Conservation (phyloP, 2,113 vertebrate species). For the Cinclus cinclus region DNA sequence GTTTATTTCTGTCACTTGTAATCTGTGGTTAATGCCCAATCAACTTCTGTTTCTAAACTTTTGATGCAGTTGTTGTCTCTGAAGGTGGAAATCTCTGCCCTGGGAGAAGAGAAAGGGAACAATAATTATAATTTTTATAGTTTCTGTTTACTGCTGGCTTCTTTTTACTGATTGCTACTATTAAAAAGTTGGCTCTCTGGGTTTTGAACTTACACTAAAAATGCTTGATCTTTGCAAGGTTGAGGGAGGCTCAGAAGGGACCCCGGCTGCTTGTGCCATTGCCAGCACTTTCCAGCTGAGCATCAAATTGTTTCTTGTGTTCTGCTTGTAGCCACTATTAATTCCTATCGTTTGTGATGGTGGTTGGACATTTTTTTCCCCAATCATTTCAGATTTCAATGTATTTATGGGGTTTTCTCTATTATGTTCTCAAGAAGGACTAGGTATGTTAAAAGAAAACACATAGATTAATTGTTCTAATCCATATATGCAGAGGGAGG, state of each 20-base stretch:
- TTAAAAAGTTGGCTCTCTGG: neutral
- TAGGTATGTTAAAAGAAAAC: neutral
- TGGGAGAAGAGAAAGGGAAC: neutral
- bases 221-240: neutral
- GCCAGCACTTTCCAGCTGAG: neutral
- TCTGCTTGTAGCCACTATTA: neutral
- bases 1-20: neutral
- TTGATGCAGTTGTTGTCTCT: neutral
- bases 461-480: neutral
- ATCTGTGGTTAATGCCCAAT: neutral
- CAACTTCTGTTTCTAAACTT: neutral
- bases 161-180: neutral
- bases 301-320: neutral
- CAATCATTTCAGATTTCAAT: neutral
- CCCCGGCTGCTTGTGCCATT: neutral
- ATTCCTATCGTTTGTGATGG: neutral
- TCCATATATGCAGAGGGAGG: neutral
- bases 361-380: neutral
- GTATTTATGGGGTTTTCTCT: neutral
- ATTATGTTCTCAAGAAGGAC: neutral
- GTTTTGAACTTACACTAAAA: neutral
- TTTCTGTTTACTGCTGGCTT: neutral
- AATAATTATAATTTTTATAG: neutral
- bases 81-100: neutral
- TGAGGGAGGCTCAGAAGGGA: neutral